Percentiles rank a stretch among this genome's conserved stretches.
phyloP scores from a whole-genome alignment of 2,113 vertebrate species.

The Eclectus roratus region DNA sequence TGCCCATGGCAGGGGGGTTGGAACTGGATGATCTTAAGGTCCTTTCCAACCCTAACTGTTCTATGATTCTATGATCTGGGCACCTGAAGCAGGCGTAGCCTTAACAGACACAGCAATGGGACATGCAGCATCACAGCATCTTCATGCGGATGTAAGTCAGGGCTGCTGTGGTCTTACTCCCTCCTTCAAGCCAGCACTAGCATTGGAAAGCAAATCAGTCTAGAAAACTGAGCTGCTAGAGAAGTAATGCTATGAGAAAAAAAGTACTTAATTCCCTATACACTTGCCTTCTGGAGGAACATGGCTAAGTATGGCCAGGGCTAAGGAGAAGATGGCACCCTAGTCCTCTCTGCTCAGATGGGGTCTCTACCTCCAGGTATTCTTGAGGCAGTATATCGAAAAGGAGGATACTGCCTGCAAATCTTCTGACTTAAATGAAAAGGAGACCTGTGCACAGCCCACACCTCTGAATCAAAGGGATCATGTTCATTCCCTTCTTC shows the following conservation, averaged over 20 bases:
- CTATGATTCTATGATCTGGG: background rate
- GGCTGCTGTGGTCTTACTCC: background rate
- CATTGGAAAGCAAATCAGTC: background rate
- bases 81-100: background rate
- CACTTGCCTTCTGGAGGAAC: background rate
- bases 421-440: background rate
- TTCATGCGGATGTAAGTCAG: background rate
- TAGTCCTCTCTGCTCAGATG: background rate
- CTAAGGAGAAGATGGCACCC: background rate
- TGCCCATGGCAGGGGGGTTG: too few species aligned
- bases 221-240: background rate
- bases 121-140: background rate
- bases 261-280: background rate
- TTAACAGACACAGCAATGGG: background rate
- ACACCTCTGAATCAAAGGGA: background rate
- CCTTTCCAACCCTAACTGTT: too few species aligned
- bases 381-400: conserved; percentile 13
- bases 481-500: background rate
- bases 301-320: background rate
- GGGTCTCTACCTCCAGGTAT: background rate
- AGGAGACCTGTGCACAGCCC: background rate
- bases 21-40: too few species aligned
- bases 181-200: background rate
- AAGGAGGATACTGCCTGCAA: background rate
- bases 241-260: background rate